These are phyloP conservation scores for Stegana nigrithorax DNA, from an alignment of 2,888 invertebrate species.

Conservation along the genomic window DNA sequence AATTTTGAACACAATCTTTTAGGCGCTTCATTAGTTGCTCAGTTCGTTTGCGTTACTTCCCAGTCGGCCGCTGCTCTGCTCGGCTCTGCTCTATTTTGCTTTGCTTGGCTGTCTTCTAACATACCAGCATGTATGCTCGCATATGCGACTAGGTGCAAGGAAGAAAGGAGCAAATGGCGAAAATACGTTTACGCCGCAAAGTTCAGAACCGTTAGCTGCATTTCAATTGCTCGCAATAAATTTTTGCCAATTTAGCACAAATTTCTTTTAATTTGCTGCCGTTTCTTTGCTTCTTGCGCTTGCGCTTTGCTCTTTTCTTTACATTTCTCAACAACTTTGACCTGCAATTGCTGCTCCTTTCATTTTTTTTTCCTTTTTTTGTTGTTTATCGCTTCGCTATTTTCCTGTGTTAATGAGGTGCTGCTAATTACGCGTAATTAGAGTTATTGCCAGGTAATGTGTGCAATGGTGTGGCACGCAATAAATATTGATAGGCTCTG, in stretches of 20 bases:
- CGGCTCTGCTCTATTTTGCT: too few relatives aligned
- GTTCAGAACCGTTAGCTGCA: conserved; percentile 38
- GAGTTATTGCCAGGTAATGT: conserved; percentile 6
- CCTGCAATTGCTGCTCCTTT: conserved; percentile 12
- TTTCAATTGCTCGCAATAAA: conserved; percentile 53
- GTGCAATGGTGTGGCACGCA: neutral
- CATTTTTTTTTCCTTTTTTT: conserved; percentile 20
- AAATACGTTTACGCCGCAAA: conserved; percentile 24
- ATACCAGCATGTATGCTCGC: too few relatives aligned
- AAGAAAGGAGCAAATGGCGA: conserved; percentile 27
- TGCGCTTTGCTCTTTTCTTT: conserved; percentile 1
- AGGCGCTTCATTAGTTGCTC: neutral
- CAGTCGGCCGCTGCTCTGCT: too few relatives aligned
- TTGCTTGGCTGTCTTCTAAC: too few relatives aligned
- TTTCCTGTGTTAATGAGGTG: conserved; percentile 31
- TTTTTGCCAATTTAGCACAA: conserved; percentile 19
- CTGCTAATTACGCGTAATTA: conserved; percentile 38
- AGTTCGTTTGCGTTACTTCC: too few relatives aligned
- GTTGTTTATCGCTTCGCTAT: conserved; percentile 37
- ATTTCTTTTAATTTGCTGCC: conserved; percentile 15
- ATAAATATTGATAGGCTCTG: conserved; percentile 16
- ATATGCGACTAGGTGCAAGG: too few relatives aligned
- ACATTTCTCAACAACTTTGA: conserved; percentile 16
- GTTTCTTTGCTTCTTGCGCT: conserved; percentile 3
- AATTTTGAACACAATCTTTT: neutral